phyloP scores from a whole-genome alignment of 2,113 vertebrate genomes.

The Delphinapterus leucas region DNA sequence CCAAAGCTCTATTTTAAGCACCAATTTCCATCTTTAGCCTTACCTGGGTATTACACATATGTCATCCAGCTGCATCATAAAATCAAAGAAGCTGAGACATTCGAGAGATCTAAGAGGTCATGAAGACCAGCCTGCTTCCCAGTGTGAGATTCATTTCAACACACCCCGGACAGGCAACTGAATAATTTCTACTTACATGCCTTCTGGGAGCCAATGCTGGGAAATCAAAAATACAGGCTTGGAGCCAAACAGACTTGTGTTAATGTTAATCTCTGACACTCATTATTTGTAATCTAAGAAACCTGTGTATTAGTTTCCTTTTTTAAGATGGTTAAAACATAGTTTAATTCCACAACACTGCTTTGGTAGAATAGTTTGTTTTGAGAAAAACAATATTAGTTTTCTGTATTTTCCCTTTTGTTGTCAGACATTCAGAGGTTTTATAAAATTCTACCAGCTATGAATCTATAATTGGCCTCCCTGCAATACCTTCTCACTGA shows the following conservation, averaged over 20 bases:
- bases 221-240: neutral
- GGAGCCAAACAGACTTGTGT: neutral
- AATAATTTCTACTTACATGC: neutral
- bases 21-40: conserved; percentile 1
- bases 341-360: neutral
- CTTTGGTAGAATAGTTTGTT: neutral
- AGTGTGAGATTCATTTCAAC: neutral
- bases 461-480: neutral
- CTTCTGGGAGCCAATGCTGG: neutral
- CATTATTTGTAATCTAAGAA: neutral
- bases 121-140: neutral
- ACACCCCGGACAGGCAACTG: neutral
- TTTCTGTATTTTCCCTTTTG: neutral
- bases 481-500: accelerated
- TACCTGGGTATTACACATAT: neutral
- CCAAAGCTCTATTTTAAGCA: conserved; percentile 5
- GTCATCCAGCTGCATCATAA: neutral
- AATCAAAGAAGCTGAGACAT: neutral
- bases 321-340: neutral
- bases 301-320: neutral
- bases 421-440: neutral
- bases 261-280: neutral
- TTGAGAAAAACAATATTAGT: neutral
- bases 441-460: neutral
- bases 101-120: neutral